Conservation (phyloP, 2,113 vertebrate genomes). For the Electrona antarctica region DNA sequence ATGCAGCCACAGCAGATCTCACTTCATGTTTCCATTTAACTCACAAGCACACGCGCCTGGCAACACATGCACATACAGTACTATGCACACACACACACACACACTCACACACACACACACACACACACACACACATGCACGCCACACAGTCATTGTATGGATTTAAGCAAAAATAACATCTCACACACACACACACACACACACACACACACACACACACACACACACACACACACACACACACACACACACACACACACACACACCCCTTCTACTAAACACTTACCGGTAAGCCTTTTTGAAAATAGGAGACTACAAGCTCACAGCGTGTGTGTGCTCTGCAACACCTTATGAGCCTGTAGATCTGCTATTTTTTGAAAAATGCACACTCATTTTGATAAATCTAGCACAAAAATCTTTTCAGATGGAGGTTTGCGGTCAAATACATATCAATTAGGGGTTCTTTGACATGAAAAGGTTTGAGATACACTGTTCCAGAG, state of each 20-base stretch:
- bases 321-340: too few species aligned
- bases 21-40: not conserved
- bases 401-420: too few species aligned
- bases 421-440: too few species aligned
- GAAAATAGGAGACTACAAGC: too few species aligned
- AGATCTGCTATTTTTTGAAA: too few species aligned
- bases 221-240: conserved; percentile 14
- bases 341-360: too few species aligned
- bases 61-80: conserved; percentile 35
- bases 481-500: too few species aligned
- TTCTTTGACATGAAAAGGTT: too few species aligned
- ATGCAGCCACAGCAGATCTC: conserved; percentile 32
- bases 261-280: conserved; percentile 1
- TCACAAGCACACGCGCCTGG: not conserved
- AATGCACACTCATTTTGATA: too few species aligned
- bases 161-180: too few species aligned
- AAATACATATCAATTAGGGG: too few species aligned
- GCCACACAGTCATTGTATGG: not conserved
- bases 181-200: conserved; percentile 21
- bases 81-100: conserved; percentile 13
- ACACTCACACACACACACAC: not conserved
- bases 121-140: not conserved
- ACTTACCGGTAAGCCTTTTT: too few species aligned
- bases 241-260: conserved; percentile 10
- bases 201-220: conserved; percentile 11